phyloP scores from a whole-genome alignment of 1,140 invertebrate species.

The Rhopalosiphum padi region DNA sequence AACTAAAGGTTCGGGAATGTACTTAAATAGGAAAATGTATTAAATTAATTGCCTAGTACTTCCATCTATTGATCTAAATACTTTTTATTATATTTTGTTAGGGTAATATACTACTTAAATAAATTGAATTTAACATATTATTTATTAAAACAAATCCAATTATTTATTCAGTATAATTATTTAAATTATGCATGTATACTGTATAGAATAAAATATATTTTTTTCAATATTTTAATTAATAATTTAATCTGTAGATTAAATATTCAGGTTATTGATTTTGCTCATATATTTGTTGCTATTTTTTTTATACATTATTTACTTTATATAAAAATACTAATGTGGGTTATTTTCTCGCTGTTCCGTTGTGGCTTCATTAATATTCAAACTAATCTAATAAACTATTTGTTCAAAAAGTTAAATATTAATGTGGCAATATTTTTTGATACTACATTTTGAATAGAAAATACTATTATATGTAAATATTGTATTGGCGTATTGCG shows the following conservation, averaged over 20 bases:
- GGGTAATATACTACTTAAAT: background rate
- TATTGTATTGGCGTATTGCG: background rate
- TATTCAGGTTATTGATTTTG: background rate
- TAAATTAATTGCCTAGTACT: background rate
- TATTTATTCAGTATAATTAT: background rate
- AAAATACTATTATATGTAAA: background rate
- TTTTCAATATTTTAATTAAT: background rate
- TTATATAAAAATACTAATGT: background rate
- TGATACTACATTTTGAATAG: background rate
- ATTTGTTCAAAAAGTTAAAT: background rate
- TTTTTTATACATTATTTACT: background rate
- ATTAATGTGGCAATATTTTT: background rate
- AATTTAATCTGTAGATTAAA: background rate
- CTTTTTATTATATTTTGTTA: background rate
- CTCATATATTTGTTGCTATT: background rate
- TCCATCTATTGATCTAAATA: background rate
- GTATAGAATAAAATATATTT: background rate
- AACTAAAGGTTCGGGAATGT: background rate
- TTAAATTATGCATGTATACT: background rate
- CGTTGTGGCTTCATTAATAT: background rate
- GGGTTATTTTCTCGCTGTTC: background rate
- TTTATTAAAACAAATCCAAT: too few species aligned
- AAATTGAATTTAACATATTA: background rate
- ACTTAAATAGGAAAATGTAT: background rate
- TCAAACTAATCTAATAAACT: background rate